Conservation (phyloP, 1,140 invertebrate species). For the Triops longicaudatus region DNA sequence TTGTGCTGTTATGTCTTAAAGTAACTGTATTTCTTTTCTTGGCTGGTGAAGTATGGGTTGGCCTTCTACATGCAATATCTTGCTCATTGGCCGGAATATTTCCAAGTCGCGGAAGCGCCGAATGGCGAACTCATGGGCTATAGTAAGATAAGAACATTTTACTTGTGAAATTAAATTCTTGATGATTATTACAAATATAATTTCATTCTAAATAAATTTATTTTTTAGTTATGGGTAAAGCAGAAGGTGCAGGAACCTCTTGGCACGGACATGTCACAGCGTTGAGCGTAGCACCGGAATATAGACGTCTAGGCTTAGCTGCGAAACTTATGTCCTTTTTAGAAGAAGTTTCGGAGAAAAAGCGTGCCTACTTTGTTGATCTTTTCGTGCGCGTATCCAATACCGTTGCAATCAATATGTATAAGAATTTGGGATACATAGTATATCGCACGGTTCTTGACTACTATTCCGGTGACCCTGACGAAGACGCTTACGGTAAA, state of each 20-base stretch:
- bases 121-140: slow-evolving; percentile 96
- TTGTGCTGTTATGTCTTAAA: slow-evolving; percentile 8
- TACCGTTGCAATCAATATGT: slow-evolving; percentile 95
- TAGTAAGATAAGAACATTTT: slow-evolving; percentile 57
- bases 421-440: slow-evolving; percentile 91
- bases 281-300: slow-evolving; percentile 90
- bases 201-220: slow-evolving; percentile 29
- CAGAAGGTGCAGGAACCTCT: slow-evolving; percentile 86
- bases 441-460: slow-evolving; percentile 92
- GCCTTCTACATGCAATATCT: slow-evolving; percentile 97
- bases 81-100: slow-evolving; percentile 98
- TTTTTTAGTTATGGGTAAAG: slow-evolving; percentile 92
- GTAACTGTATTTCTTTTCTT: slow-evolving; percentile 25
- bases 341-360: slow-evolving; percentile 93
- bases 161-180: not conserved
- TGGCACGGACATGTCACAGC: slow-evolving; percentile 99
- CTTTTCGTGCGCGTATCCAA: slow-evolving; percentile 97
- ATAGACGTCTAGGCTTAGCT: slow-evolving; percentile 80
- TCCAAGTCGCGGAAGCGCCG: slow-evolving; percentile 90
- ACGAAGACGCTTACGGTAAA: slow-evolving; percentile 97
- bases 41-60: slow-evolving; percentile 68
- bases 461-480: slow-evolving; percentile 94
- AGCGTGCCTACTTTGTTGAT: slow-evolving; percentile 96
- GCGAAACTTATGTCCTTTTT: slow-evolving; percentile 89
- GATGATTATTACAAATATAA: slow-evolving; percentile 7